These are phyloP conservation scores for Zophobas morio DNA, from an alignment of 1,140 invertebrate genomes.

Conservation along the genomic window DNA sequence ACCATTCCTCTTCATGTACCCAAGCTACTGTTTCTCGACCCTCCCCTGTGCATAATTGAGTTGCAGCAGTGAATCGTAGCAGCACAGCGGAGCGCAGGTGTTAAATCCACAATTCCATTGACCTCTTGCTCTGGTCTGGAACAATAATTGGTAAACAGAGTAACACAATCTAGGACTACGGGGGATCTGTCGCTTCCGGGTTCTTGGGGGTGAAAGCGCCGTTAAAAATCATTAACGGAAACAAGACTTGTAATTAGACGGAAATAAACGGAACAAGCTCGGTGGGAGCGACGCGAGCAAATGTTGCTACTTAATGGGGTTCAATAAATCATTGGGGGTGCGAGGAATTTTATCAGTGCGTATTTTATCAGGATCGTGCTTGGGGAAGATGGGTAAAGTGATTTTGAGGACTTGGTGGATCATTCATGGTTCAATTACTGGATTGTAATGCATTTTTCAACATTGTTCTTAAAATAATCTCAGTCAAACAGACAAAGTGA, in stretches of 20 bases:
- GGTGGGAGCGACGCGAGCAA: background rate
- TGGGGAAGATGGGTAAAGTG: too few species aligned
- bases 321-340: too few species aligned
- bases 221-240: slow-evolving; percentile 51
- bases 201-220: slow-evolving; percentile 27
- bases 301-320: too few species aligned
- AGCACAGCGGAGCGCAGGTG: slow-evolving; percentile 21
- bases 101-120: slow-evolving; percentile 32
- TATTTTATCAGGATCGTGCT: too few species aligned
- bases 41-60: slow-evolving; percentile 23
- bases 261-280: slow-evolving; percentile 29
- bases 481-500: too few species aligned
- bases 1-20: background rate
- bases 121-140: slow-evolving; percentile 16
- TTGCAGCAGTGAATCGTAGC: slow-evolving; percentile 7
- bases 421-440: too few species aligned
- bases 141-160: slow-evolving; percentile 43
- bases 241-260: slow-evolving; percentile 48
- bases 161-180: slow-evolving; percentile 30
- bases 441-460: too few species aligned
- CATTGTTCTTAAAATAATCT: too few species aligned
- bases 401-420: too few species aligned
- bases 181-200: slow-evolving; percentile 22
- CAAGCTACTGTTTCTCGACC: background rate
- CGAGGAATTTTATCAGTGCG: too few species aligned